Conservation (phyloP, 2,888 invertebrate species). For the Euzophera pinguis region DNA sequence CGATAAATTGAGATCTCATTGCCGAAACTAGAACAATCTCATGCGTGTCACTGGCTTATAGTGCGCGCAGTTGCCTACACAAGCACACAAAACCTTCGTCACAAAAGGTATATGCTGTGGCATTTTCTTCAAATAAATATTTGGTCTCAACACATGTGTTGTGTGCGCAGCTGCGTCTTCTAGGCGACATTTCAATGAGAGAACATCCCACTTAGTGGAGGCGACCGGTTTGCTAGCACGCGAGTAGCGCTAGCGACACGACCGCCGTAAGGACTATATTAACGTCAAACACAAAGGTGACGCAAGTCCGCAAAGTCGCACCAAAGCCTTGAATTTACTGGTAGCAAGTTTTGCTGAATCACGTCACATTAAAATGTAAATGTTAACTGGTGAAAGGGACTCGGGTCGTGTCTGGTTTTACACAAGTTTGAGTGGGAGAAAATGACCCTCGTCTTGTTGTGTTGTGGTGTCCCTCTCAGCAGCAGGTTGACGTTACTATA, state of each 20-base stretch:
- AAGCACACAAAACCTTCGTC: too few relatives aligned
- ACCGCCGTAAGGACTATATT: not conserved
- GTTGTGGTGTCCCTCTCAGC: too few relatives aligned
- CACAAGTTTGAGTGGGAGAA: too few relatives aligned
- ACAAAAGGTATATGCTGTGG: not conserved
- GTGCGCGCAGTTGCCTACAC: constrained; percentile 1
- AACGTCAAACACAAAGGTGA: not conserved
- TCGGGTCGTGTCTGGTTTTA: too few relatives aligned
- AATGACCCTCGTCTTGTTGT: too few relatives aligned
- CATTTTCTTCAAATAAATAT: not conserved
- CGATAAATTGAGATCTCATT: not conserved
- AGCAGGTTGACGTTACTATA: not conserved
- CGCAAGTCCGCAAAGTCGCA: not conserved
- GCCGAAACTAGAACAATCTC: not conserved
- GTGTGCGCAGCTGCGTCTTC: constrained; percentile 2
- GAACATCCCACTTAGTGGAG: not conserved
- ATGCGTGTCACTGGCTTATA: constrained; percentile 1
- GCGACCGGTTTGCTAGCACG: not conserved
- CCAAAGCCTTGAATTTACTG: not conserved
- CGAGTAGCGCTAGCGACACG: not conserved
- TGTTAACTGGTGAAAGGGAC: too few relatives aligned
- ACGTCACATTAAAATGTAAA: too few relatives aligned
- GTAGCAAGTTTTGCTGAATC: not conserved
- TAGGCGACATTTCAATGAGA: constrained; percentile 3
- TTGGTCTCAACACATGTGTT: not conserved